A percentile compares a stretch with the other conserved stretches of the same genome.
Evolutionary conservation across 2,888 invertebrate species (phyloP).

Genomic region (Parnassius glacialis): DNA sequence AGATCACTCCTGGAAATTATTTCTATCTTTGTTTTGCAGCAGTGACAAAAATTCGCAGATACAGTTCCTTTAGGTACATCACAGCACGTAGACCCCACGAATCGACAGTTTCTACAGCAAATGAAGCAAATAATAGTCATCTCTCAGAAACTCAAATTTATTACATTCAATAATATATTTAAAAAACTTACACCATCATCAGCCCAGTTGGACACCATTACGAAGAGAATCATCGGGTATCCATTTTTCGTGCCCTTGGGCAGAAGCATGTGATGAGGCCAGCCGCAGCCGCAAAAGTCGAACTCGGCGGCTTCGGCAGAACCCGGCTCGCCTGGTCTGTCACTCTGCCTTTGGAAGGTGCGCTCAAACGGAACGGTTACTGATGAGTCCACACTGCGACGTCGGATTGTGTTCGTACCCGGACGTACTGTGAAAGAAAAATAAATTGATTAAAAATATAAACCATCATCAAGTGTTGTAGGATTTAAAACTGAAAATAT

Average conservation of each 20-base stretch:
- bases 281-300: conserved; percentile 94
- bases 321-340: conserved; percentile 80
- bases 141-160: too few species aligned
- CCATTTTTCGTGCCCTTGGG: conserved; percentile 87
- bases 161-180: not conserved
- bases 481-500: too few species aligned
- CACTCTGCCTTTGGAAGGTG: conserved; percentile 86
- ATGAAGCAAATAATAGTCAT: too few species aligned
- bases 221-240: conserved; percentile 85
- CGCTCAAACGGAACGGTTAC: conserved; percentile 92
- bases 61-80: too few species aligned
- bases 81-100: too few species aligned
- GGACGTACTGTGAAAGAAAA: conserved; percentile 76
- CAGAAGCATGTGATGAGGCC: conserved; percentile 91
- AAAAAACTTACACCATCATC: conserved; percentile 81
- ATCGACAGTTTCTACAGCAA: too few species aligned
- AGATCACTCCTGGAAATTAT: too few species aligned
- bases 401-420: conserved; percentile 84
- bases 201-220: conserved; percentile 88
- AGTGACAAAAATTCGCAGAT: too few species aligned
- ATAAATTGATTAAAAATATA: not conserved
- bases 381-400: conserved; percentile 85
- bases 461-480: too few species aligned
- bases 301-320: conserved; percentile 78
- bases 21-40: too few species aligned